Evolutionary conservation across 2,888 invertebrate genomes (phyloP).

Genomic region (Acrocera orbiculus): DNA sequence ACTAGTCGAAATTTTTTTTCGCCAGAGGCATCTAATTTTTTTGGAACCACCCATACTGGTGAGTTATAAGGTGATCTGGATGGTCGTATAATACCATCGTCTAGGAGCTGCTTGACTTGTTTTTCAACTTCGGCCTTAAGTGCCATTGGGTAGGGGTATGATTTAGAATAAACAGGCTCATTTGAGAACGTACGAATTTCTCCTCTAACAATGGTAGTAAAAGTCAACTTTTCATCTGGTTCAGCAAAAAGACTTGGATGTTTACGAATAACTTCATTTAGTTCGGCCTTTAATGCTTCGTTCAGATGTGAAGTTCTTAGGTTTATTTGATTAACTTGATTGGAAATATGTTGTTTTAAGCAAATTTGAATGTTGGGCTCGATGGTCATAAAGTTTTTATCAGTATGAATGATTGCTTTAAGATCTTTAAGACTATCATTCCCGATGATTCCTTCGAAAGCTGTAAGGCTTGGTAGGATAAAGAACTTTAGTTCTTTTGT

Average conservation of each 20-base stretch:
- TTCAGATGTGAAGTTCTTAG: slow-evolving; percentile 2
- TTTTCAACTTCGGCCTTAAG: slow-evolving; percentile 4
- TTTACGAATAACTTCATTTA: neutral
- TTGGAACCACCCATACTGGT: slow-evolving; percentile 5
- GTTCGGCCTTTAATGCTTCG: neutral
- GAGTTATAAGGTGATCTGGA: slow-evolving; percentile 1
- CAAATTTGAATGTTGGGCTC: neutral
- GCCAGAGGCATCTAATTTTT: slow-evolving; percentile 7
- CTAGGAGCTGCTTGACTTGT: slow-evolving; percentile 7
- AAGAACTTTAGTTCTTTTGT: slow-evolving; percentile 1
- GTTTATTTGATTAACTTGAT: neutral
- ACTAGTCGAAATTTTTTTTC: slow-evolving; percentile 7
- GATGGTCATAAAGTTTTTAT: neutral
- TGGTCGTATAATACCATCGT: slow-evolving; percentile 6
- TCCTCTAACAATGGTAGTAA: neutral
- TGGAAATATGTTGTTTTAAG: slow-evolving; percentile 1
- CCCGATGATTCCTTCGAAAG: slow-evolving; percentile 1
- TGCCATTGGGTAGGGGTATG: slow-evolving; percentile 5
- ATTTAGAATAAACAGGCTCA: slow-evolving; percentile 4
- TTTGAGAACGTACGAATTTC: slow-evolving; percentile 5
- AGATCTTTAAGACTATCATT: neutral
- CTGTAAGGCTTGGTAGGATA: neutral
- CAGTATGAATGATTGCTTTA: neutral
- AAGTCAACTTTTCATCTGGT: slow-evolving; percentile 2
- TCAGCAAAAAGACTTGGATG: slow-evolving; percentile 1